These are phyloP conservation scores for Eremophila alpestris DNA, from an alignment of 2,797 vertebrate genomes.

Conservation along the genomic window DNA sequence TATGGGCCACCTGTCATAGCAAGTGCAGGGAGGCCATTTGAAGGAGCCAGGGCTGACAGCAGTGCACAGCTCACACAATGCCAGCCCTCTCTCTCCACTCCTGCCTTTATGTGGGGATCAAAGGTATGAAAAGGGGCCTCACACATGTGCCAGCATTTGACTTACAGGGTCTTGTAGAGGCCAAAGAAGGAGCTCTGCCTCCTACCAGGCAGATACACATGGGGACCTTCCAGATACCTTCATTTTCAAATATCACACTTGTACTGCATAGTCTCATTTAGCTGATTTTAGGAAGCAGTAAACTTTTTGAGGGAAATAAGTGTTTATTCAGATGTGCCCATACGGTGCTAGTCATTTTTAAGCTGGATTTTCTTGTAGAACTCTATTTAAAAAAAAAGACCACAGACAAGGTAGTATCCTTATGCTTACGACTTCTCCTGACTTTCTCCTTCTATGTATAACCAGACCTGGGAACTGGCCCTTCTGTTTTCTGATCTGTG, in stretches of 20 bases:
- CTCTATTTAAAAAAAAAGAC: background rate
- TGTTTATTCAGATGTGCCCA: background rate
- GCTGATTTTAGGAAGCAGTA: background rate
- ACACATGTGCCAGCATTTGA: slow-evolving; percentile 62
- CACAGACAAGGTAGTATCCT: background rate
- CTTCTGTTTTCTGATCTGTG: background rate
- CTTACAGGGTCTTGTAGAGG: slow-evolving; percentile 20
- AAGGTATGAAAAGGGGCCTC: slow-evolving; percentile 54
- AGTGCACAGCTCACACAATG: slow-evolving; percentile 14
- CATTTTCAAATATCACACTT: background rate
- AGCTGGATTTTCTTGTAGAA: background rate
- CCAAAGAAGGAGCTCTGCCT: slow-evolving; percentile 21
- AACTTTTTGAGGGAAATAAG: background rate
- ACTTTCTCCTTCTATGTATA: background rate
- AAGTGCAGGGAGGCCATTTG: slow-evolving; percentile 32
- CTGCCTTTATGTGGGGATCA: slow-evolving; percentile 44
- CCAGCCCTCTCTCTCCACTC: background rate
- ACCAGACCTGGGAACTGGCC: background rate
- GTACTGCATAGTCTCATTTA: background rate
- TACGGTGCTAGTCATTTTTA: background rate
- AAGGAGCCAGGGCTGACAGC: slow-evolving; percentile 49
- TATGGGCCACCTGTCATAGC: slow-evolving; percentile 49
- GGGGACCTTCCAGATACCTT: background rate
- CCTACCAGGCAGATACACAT: background rate
- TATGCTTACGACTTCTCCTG: background rate